These are phyloP conservation scores for Drosophila suzukii DNA, from an alignment of 1,140 invertebrate genomes.

Conservation along the genomic window DNA sequence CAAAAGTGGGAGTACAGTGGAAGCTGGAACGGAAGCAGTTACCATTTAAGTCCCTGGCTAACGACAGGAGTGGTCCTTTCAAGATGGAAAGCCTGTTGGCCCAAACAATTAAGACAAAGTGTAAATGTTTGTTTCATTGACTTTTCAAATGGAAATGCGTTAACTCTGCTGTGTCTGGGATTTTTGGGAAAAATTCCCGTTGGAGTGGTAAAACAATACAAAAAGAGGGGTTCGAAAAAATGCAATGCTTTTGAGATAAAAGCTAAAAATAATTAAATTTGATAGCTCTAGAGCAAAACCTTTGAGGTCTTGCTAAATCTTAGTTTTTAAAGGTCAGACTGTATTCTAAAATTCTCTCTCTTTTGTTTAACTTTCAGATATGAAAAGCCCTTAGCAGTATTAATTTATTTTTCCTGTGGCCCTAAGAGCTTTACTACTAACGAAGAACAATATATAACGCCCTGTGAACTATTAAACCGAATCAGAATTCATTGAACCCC, in stretches of 20 bases:
- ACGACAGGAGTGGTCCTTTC: constrained; percentile 21
- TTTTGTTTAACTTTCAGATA: too few relatives aligned
- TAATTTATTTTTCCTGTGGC: too few relatives aligned
- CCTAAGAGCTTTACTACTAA: too few relatives aligned
- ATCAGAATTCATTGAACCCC: not conserved
- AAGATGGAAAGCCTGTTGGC: constrained; percentile 28
- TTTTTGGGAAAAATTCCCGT: not conserved
- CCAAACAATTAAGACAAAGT: constrained; percentile 58
- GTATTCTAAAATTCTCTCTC: too few relatives aligned
- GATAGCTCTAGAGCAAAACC: too few relatives aligned
- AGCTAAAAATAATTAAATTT: not conserved
- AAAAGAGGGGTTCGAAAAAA: not conserved
- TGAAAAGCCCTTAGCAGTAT: too few relatives aligned
- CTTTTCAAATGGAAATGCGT: constrained; percentile 48
- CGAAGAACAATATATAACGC: not conserved
- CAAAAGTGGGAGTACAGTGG: constrained; percentile 19
- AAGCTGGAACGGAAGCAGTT: constrained; percentile 25
- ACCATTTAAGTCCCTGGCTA: constrained; percentile 28
- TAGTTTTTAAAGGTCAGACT: too few relatives aligned
- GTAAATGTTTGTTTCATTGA: constrained; percentile 55
- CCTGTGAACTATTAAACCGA: not conserved
- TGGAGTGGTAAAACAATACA: not conserved
- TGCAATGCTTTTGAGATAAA: not conserved
- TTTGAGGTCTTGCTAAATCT: too few relatives aligned
- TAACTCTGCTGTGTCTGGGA: not conserved